Base-by-base conservation (phyloP, 2,113 vertebrate species). In the Gobiocypris rarus region DNA sequence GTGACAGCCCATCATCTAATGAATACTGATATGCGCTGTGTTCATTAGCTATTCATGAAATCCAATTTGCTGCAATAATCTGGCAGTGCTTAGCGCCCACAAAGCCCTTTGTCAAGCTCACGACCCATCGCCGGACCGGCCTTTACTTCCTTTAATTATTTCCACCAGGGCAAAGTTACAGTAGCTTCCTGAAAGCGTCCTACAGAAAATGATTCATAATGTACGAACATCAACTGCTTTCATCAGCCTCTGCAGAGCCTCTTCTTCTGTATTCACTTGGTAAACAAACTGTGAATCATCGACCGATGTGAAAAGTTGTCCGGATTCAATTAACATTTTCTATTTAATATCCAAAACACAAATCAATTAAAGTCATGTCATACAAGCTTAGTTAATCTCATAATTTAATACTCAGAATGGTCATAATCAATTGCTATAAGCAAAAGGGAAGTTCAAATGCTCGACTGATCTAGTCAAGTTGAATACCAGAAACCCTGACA, bases 21-120 rank as follows among this genome's bases (percentile, higher is more conserved):
- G 75, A 78, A 79, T 50, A 82, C 78, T 79, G 83, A 84, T 86
- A 70, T 86, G 73, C 14, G 5, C 22, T 13, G 15, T 48, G 45
- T 75, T 75, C 73, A 56, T 78, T 84, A 84, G 52, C 75, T 75
- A 84, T 87, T 86, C 63, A 86, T 77, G 56, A 82, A 88, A 89
- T 85, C 86, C 80, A 89, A 85, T 86, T 87, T 86, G 67, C 84
- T 67, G 58, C 82, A 80, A 38, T 87, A 85, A 82, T 73, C 79
- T 84, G 41, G 45, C 61, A 76, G 59, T 31, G 70, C 73, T 76
- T 52, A 76, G 41, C 24, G 1, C 41, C 24, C 83, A 82, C 63
- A 82, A 87, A 87, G 86, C 28, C 77, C 67, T 87, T 87, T 84
- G 63, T 84, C 82, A 82, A 77, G 28, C 71, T 58, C 43, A 71